Conservation (phyloP, 1,140 invertebrate genomes). For the Agrypnia vestita region DNA sequence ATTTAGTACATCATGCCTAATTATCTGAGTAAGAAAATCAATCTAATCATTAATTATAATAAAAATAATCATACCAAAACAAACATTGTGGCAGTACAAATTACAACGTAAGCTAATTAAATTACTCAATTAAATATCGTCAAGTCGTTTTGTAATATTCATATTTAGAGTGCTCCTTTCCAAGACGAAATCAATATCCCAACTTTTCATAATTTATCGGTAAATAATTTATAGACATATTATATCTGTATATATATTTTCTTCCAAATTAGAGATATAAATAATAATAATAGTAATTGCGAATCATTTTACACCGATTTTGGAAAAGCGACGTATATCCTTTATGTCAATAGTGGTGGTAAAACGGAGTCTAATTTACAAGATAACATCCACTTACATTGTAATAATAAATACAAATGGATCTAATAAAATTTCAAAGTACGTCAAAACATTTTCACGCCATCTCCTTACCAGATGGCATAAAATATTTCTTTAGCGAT, state of each 20-base stretch:
- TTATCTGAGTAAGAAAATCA: conserved; percentile 49
- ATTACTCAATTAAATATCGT: conserved; percentile 49
- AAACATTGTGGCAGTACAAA: conserved; percentile 57
- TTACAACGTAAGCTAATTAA: conserved; percentile 47
- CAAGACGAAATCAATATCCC: conserved; percentile 17
- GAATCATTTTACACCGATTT: conserved; percentile 43
- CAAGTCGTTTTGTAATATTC: conserved; percentile 19
- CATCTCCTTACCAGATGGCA: conserved; percentile 47
- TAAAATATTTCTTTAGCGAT: conserved; percentile 41
- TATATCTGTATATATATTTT: conserved; percentile 48
- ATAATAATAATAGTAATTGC: conserved; percentile 53
- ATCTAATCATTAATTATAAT: conserved; percentile 50
- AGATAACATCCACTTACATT: conserved; percentile 50
- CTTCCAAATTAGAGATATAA: conserved; percentile 48
- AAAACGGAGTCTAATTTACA: conserved; percentile 50
- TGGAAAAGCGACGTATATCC: conserved; percentile 28
- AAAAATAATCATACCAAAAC: conserved; percentile 52
- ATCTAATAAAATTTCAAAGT: conserved; percentile 50
- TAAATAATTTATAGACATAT: conserved; percentile 55
- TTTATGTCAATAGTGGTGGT: conserved; percentile 45
- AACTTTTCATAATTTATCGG: conserved; percentile 43
- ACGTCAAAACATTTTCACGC: conserved; percentile 53
- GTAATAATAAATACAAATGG: conserved; percentile 55
- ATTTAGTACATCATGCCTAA: conserved; percentile 37
- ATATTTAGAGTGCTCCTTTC: conserved; percentile 30